phyloP scores from a whole-genome alignment of 2,888 invertebrate species.

The Baccha elongata region DNA sequence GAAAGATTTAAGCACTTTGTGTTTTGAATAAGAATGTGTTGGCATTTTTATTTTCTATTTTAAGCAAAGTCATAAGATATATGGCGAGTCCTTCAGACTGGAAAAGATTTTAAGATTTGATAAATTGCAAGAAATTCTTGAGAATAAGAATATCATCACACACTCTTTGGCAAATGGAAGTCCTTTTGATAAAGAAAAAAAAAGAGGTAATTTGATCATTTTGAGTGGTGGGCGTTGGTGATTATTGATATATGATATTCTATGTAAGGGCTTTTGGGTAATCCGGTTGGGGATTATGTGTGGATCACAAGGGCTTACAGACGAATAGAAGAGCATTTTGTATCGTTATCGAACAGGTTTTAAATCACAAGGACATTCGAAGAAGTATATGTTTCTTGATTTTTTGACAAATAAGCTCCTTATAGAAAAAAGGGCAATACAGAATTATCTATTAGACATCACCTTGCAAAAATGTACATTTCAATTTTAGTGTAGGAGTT shows the following conservation, averaged over 20 bases:
- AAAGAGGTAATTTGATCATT: conserved; percentile 17
- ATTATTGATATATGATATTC: conserved; percentile 28
- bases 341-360: not conserved
- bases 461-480: too few relatives aligned
- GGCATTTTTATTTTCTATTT: conserved; percentile 5
- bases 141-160: not conserved
- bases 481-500: too few relatives aligned
- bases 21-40: conserved; percentile 17
- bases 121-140: conserved; percentile 20
- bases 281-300: not conserved
- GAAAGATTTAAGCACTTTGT: conserved; percentile 29
- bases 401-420: not conserved
- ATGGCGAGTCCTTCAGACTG: conserved; percentile 28
- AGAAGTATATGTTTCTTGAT: not conserved
- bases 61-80: not conserved
- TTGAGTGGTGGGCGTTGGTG: not conserved
- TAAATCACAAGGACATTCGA: not conserved
- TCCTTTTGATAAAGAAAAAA: not conserved
- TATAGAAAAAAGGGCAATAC: too few relatives aligned
- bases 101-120: conserved; percentile 15
- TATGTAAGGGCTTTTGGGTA: conserved; percentile 6
- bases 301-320: not conserved
- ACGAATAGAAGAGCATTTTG: not conserved
- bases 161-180: not conserved
- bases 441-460: too few relatives aligned